Base-by-base conservation (phyloP, 1,140 invertebrate genomes). In the Dufourea novaeangliae region DNA sequence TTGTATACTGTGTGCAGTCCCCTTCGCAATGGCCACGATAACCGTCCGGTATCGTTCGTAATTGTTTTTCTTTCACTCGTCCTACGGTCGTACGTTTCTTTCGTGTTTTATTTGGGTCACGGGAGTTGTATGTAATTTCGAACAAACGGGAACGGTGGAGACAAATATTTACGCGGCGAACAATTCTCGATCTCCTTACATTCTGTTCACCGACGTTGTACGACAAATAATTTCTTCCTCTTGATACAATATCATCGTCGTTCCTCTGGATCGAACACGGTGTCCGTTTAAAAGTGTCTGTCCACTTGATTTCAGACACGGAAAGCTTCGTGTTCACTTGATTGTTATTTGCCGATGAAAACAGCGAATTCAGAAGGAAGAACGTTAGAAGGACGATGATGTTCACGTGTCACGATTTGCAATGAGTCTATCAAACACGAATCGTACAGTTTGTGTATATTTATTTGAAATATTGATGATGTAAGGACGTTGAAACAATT, bases 91-190 rank as follows among this genome's bases (percentile, higher is more conserved):
- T n/a, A n/a, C n/a, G 0, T 29, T 61, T 25, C 2, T 11, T 39
- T 41, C 22, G 2, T 25, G 17, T 64, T 69, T 57, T 11, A 68
- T 59, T 39, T 20, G 22, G 34, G 50, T 44, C 50, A 34, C 25
- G n/a, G 8, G 22, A 7, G 50, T 68, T 67, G n/a, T n/a, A 67
- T 68, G 67, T 68, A 57, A 56, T 68, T 67, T 22, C n/a, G n/a
- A 27, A 67, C 34, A 56, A 56, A 22, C 0, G 41, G 63, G 7
- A 57, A 37, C 20, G 57, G 27, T 4, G n/a, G 0, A n/a, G n/a
- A 25, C 29, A 68, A 75, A 75, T 17, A 74, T 74, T 74, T 67
- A n/a, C 32, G 12, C 46, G 39, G 11, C 11, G 25, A 44, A 66
- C 72, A 57, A 68, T 75, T 27, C 41, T 3, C n/a, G 17, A 44